Conservation (phyloP, 2,113 vertebrate species). For the Albula glossodonta region DNA sequence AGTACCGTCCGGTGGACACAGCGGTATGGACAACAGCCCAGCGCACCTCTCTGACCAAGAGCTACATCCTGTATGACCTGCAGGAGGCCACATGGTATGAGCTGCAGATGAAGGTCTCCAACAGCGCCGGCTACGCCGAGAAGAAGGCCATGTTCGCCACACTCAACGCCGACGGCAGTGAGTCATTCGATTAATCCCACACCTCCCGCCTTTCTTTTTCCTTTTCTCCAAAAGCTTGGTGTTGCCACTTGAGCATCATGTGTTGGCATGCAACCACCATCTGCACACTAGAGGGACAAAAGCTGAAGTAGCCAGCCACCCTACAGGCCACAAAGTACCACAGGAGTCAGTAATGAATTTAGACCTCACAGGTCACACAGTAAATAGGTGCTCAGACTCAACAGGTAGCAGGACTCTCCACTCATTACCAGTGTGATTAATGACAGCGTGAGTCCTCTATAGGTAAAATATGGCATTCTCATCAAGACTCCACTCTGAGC, state of each 20-base stretch:
- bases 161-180: constrained; percentile 91
- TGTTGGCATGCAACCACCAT: too few species aligned
- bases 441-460: background rate
- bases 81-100: constrained; percentile 97
- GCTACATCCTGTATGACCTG: constrained; percentile 90
- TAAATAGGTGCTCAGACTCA: too few species aligned
- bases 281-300: too few species aligned
- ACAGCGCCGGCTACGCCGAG: constrained; percentile 94
- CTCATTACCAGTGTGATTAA: background rate
- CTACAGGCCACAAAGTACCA: too few species aligned
- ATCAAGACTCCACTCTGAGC: background rate
- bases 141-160: constrained; percentile 94
- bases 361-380: too few species aligned
- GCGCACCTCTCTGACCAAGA: constrained; percentile 91
- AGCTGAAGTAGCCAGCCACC: too few species aligned
- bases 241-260: too few species aligned
- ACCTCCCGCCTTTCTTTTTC: too few species aligned
- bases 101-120: constrained; percentile 95
- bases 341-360: too few species aligned
- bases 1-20: constrained; percentile 89
- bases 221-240: too few species aligned
- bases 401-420: background rate
- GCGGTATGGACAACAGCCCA: constrained; percentile 90
- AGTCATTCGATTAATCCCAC: constrained; percentile 57
- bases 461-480: background rate